These are phyloP conservation scores for Chromobotia macracanthus DNA, from an alignment of 2,797 vertebrate species.

Conservation along the genomic window DNA sequence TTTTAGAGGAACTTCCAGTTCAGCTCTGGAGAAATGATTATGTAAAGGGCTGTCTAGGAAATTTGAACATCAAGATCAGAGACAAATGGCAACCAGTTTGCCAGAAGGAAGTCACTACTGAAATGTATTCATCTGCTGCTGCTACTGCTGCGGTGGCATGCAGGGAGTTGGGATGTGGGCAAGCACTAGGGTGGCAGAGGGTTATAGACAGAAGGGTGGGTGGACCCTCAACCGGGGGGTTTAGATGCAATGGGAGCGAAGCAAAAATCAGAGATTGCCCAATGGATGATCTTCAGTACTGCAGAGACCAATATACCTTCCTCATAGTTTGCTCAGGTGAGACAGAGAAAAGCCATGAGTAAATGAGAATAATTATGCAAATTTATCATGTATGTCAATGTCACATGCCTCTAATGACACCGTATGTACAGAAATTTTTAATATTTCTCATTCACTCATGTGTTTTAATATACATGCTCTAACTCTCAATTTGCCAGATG, in stretches of 20 bases:
- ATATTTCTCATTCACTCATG: background rate
- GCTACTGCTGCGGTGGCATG: slow-evolving; percentile 44
- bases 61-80: slow-evolving; percentile 36
- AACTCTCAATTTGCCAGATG: slow-evolving; percentile 34
- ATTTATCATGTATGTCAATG: background rate
- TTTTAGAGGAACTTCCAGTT: slow-evolving; percentile 52
- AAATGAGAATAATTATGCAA: background rate
- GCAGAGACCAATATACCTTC: background rate
- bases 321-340: slow-evolving; percentile 59
- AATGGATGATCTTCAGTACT: background rate
- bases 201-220: too few relatives aligned
- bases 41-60: slow-evolving; percentile 42
- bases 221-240: slow-evolving; percentile 8
- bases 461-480: background rate
- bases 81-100: slow-evolving; percentile 51
- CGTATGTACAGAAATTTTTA: background rate
- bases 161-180: slow-evolving; percentile 56
- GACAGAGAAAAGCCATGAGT: background rate
- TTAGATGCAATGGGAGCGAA: slow-evolving; percentile 57
- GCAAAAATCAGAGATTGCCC: slow-evolving; percentile 48
- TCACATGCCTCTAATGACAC: background rate
- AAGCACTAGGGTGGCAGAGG: background rate
- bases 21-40: slow-evolving; percentile 22
- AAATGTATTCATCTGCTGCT: background rate
- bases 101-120: background rate